These are phyloP conservation scores for Cataglyphis albicans DNA, from an alignment of 2,888 invertebrate species.

Conservation along the genomic window DNA sequence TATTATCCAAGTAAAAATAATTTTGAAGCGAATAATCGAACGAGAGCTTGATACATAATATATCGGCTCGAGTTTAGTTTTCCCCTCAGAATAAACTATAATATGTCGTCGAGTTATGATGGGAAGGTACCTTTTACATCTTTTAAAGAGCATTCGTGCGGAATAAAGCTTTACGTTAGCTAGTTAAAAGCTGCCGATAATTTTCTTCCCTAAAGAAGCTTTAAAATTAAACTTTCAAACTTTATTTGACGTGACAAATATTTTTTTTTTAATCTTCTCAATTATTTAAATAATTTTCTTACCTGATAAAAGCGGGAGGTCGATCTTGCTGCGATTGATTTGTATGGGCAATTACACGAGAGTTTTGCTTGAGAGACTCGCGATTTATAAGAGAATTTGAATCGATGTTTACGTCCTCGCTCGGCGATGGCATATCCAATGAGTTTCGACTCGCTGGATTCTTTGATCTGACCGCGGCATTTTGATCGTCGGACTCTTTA, in stretches of 20 bases:
- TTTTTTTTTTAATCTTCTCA: background rate
- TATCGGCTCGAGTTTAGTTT: conserved; percentile 12
- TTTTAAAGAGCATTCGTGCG: conserved; percentile 13
- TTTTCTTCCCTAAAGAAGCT: conserved; percentile 16
- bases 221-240: background rate
- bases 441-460: conserved; percentile 50
- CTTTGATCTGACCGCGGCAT: conserved; percentile 36
- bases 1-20: conserved; percentile 38
- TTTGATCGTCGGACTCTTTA: conserved; percentile 3
- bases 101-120: conserved; percentile 9
- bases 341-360: conserved; percentile 61
- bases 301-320: conserved; percentile 80
- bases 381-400: conserved; percentile 70
- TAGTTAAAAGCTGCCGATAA: conserved; percentile 16
- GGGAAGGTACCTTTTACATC: background rate
- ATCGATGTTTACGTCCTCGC: conserved; percentile 48
- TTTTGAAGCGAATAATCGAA: conserved; percentile 2
- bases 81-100: conserved; percentile 26
- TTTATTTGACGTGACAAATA: background rate
- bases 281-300: conserved; percentile 21
- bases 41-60: background rate
- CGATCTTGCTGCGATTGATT: conserved; percentile 75
- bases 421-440: conserved; percentile 53
- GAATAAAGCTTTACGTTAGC: conserved; percentile 33
- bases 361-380: conserved; percentile 75